Percentiles rank a stretch among this genome's conserved stretches.
These are phyloP conservation scores for Andrena bicolor DNA, from an alignment of 2,888 invertebrate species.

Conservation along the genomic window DNA sequence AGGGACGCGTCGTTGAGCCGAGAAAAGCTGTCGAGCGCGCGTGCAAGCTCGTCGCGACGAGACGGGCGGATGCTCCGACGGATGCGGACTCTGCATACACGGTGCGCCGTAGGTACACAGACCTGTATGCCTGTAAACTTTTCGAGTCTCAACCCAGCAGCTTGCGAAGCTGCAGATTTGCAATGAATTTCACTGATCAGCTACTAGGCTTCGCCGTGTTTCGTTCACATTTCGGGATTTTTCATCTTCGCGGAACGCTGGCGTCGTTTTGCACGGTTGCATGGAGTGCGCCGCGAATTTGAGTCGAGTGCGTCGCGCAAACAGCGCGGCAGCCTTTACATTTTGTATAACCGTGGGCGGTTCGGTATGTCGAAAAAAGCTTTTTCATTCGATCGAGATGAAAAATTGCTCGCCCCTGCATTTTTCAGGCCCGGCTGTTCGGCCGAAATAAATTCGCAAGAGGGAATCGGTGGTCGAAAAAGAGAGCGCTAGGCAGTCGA, in stretches of 20 bases:
- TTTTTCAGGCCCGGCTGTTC: neutral
- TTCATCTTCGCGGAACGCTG: neutral
- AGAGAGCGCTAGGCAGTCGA: neutral
- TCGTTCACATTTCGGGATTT: no score
- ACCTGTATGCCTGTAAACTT: no score
- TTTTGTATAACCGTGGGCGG: neutral
- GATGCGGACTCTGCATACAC: neutral
- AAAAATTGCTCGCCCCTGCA: slow-evolving; percentile 6
- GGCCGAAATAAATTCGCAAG: slow-evolving; percentile 45
- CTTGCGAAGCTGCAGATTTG: no score
- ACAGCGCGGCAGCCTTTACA: neutral
- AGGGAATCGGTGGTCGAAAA: slow-evolving; percentile 40
- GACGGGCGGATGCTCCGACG: neutral
- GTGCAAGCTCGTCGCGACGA: neutral
- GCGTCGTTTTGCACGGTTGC: no score
- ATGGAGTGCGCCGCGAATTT: neutral
- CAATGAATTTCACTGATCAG: no score
- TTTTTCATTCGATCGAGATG: slow-evolving; percentile 14
- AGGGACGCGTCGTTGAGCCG: slow-evolving; percentile 12
- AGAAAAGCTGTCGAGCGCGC: slow-evolving; percentile 11
- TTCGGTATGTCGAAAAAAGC: neutral
- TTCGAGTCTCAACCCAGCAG: no score
- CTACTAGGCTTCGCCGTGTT: no score
- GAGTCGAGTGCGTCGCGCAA: neutral
- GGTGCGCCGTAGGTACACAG: neutral